Base-by-base conservation (phyloP, 2,888 invertebrate genomes). In the Osmoderma eremita region DNA sequence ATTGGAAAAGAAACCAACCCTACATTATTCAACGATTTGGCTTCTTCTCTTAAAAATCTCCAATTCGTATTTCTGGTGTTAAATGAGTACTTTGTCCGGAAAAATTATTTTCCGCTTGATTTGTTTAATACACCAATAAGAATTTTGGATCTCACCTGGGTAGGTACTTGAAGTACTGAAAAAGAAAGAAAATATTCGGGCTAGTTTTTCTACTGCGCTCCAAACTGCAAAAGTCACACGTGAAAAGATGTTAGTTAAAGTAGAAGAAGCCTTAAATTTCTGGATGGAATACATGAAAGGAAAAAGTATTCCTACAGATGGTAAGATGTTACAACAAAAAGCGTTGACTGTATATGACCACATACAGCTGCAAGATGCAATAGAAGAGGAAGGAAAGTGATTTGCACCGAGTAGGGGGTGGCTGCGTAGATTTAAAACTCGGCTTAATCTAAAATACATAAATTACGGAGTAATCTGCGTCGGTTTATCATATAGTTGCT, bases 241-340 rank as follows among this genome's bases (percentile, higher is more conserved):
- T 10, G 41, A 41, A 3, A 41, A 41, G 41, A 10, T 48, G 48
- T 48, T 48, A 17, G 17, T 48, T 48, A 48, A 48, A 17, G 18
- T 48, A 48, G 48, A 48, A 48, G 10, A 48, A 17, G 10, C 48
- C 48, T 48, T 17, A 48, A 13, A 48, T 48, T 48, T 48, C 3
- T 48, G 48, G 17, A 15, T 17, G 48, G 48, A 48, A 48, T 6
- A 42, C 42, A 42, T 42, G 42, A 42, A 6, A 42, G n/a, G 15
- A 48, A 3, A 48, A 17, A 15, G 2, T 41, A 41, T 41, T 41
- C 41, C 13, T 13, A 41, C 13, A 4, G 41, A 13, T n/a, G 41
- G 13, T 41, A 41, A 41, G 3, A 12, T 41, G 41, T 41, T 41
- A 41, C 41, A 41, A 41, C 13, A 41, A 10, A 41, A 41, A 48